phyloP scores from a whole-genome alignment of 2,888 invertebrate genomes.

The Hydropsyche betteni region DNA sequence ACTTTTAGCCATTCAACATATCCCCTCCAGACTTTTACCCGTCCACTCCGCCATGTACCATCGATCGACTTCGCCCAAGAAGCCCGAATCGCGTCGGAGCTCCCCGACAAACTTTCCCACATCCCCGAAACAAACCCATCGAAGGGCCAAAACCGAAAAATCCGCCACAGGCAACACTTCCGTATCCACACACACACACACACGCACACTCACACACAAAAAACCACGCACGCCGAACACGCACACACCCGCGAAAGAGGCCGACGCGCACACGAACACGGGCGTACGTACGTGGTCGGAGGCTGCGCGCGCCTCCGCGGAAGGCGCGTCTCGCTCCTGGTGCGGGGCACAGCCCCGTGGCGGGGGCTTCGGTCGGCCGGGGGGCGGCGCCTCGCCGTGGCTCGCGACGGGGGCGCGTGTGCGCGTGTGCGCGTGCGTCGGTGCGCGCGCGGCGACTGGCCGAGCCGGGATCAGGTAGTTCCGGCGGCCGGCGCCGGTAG shows the following conservation, averaged over 20 bases:
- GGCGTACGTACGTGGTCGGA: too few species aligned
- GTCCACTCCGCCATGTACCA: too few species aligned
- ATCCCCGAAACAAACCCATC: too few species aligned
- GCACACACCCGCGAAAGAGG: neutral
- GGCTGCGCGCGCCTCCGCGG: too few species aligned
- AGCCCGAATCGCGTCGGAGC: too few species aligned
- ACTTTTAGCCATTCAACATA: too few species aligned
- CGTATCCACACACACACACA: too few species aligned
- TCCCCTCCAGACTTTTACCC: too few species aligned
- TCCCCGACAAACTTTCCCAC: too few species aligned
- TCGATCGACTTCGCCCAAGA: too few species aligned
- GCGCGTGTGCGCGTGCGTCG: constrained; percentile 23
- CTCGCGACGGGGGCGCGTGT: constrained; percentile 15
- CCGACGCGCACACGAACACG: neutral
- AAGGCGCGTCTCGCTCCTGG: neutral
- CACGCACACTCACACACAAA: neutral
- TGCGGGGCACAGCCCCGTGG: neutral
- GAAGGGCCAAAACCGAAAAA: too few species aligned
- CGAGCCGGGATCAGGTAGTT: constrained; percentile 42
- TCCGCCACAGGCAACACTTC: too few species aligned
- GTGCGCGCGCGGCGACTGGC: constrained; percentile 27
- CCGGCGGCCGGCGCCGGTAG: constrained; percentile 45
- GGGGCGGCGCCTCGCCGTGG: neutral
- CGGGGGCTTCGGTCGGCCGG: neutral
- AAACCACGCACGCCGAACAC: neutral